phyloP scores from a whole-genome alignment of 1,140 invertebrate species.

The Zaprionus camerounensis region DNA sequence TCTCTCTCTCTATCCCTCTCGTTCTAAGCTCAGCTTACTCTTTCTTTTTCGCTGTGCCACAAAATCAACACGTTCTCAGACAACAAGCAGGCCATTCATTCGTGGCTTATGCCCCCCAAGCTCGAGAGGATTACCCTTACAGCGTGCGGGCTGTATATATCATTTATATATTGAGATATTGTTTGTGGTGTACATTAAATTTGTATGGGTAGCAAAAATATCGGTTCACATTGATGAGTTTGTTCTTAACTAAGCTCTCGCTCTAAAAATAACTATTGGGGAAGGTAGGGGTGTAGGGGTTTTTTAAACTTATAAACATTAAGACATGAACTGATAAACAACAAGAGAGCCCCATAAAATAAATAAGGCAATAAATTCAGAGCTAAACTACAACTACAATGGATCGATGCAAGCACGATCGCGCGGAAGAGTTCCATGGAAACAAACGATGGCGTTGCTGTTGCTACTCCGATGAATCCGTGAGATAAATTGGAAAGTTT shows the following conservation, averaged over 20 bases:
- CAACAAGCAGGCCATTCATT: too few relatives aligned
- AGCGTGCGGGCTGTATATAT: neutral
- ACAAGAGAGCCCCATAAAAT: neutral
- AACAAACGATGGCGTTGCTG: neutral
- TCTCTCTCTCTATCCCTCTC: neutral
- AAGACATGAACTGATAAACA: too few relatives aligned
- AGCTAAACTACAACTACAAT: neutral
- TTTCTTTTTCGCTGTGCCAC: too few relatives aligned
- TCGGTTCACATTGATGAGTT: neutral
- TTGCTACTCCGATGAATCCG: neutral
- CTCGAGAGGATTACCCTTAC: neutral
- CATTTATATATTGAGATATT: slow-evolving; percentile 19
- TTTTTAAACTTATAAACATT: too few relatives aligned
- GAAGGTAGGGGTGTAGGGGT: too few relatives aligned
- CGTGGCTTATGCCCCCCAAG: neutral
- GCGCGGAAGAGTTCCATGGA: neutral
- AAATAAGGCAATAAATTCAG: slow-evolving; percentile 21
- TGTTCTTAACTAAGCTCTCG: too few relatives aligned
- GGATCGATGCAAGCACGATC: neutral
- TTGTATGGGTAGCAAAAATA: slow-evolving; percentile 39
- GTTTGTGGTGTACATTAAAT: slow-evolving; percentile 6
- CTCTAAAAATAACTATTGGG: too few relatives aligned
- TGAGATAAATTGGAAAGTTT: neutral
- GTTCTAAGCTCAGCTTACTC: neutral
- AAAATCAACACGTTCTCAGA: too few relatives aligned